Conservation (phyloP, 30 jellyfish, hydroid and myxozoan species). For the Hydractinia symbiolongicarpus region DNA sequence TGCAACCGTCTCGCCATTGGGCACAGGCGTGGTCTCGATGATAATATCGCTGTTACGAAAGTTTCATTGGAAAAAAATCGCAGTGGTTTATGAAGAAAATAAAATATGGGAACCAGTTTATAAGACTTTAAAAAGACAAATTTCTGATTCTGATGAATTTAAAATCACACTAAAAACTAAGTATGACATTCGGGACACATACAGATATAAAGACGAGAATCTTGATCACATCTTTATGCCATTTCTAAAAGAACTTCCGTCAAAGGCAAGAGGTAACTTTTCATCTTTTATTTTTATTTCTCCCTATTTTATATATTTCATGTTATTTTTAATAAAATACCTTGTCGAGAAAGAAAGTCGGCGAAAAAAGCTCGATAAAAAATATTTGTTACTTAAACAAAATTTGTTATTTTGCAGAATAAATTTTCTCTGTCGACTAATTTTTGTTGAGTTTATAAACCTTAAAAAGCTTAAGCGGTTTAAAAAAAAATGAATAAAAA, state of each 20-base stretch:
- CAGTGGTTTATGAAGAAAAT: constrained; percentile 35
- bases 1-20: constrained; percentile 20
- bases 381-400: no score
- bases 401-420: no score
- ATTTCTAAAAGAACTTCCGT: constrained; percentile 23
- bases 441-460: no score
- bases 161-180: no score
- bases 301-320: no score
- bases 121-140: not conserved
- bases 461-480: no score
- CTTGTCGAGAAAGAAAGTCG: no score
- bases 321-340: no score
- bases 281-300: no score
- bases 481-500: no score
- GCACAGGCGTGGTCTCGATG: not conserved
- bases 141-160: not conserved
- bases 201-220: not conserved
- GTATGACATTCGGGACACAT: not conserved
- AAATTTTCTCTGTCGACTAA: no score
- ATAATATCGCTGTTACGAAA: constrained; percentile 1
- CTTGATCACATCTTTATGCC: constrained; percentile 13
- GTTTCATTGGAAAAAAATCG: constrained; percentile 30
- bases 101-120: constrained; percentile 5
- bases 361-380: no score
- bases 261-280: constrained; percentile 14